Percentiles rank a stretch among this genome's conserved stretches.
Evolutionary conservation across 2,888 invertebrate species (phyloP).

Genomic region (Dryomyza anilis): DNA sequence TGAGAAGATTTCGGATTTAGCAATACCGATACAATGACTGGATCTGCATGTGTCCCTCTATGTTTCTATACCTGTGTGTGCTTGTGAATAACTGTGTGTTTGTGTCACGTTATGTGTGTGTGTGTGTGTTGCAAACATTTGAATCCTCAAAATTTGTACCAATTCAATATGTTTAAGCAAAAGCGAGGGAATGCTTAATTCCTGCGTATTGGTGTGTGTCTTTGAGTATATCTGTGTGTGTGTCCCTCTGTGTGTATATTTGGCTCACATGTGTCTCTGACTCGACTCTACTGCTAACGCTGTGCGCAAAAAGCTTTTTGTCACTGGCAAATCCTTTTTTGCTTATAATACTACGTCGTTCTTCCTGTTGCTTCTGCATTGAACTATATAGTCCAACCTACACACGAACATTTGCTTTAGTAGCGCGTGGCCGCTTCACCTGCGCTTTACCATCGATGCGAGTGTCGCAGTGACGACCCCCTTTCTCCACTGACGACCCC

Average conservation of each 20-base stretch:
- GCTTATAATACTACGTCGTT: slow-evolving; percentile 49
- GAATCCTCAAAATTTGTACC: slow-evolving; percentile 36
- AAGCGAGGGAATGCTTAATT: neutral
- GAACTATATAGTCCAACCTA: slow-evolving; percentile 8
- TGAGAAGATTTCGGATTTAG: slow-evolving; percentile 31
- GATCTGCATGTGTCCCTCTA: no score
- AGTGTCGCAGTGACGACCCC: no score
- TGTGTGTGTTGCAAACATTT: slow-evolving; percentile 29
- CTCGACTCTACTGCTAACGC: no score
- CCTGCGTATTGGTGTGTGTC: slow-evolving; percentile 31
- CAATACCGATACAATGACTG: neutral
- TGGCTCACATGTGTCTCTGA: slow-evolving; percentile 20
- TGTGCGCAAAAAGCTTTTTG: slow-evolving; percentile 35
- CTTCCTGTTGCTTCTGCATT: slow-evolving; percentile 47
- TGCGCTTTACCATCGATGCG: neutral
- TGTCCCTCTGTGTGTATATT: slow-evolving; percentile 33
- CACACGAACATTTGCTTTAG: neutral
- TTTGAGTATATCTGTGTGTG: slow-evolving; percentile 36
- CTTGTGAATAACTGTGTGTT: no score
- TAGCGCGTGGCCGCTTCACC: neutral
- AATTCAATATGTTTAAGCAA: slow-evolving; percentile 24
- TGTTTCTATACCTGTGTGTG: no score
- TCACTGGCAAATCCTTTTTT: slow-evolving; percentile 49
- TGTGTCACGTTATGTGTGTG: neutral
- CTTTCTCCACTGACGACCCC: no score